Evolutionary conservation across 2,113 vertebrate species (phyloP).

Genomic region (Corydoras sp.): DNA sequence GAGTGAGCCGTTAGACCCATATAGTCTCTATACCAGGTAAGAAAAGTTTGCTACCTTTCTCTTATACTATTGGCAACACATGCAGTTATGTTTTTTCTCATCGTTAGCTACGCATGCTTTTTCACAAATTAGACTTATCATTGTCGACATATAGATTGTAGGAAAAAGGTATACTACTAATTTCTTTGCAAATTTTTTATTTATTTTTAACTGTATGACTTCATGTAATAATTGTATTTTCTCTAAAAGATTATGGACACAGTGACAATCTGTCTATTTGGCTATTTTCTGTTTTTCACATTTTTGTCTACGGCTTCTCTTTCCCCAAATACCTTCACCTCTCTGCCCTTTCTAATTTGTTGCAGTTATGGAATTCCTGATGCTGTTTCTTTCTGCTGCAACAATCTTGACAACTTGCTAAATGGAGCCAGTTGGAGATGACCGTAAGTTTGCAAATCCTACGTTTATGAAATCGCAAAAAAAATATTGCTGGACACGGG

Average conservation of each 20-base stretch:
- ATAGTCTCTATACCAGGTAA: slow-evolving; percentile 56
- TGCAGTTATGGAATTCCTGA: not conserved
- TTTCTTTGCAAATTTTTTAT: too few species aligned
- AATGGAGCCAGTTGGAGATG: not conserved
- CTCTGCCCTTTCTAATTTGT: slow-evolving; percentile 2
- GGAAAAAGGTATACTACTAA: too few species aligned
- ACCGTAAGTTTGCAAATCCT: slow-evolving; percentile 53
- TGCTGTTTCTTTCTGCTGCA: not conserved
- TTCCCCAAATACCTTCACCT: not conserved
- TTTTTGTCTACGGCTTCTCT: slow-evolving; percentile 25
- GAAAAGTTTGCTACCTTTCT: slow-evolving; percentile 27
- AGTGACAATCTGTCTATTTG: too few species aligned
- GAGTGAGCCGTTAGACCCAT: slow-evolving; percentile 54
- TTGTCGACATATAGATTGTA: too few species aligned
- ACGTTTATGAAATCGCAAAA: slow-evolving; percentile 49
- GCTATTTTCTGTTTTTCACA: slow-evolving; percentile 23
- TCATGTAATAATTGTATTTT: too few species aligned
- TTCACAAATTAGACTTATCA: too few species aligned
- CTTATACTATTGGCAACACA: not conserved
- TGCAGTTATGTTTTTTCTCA: too few species aligned
- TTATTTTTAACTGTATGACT: too few species aligned
- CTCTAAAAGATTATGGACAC: too few species aligned
- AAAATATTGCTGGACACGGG: not conserved
- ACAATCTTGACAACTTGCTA: not conserved
- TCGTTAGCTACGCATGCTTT: too few species aligned